Evolutionary conservation across 2,113 vertebrate species (phyloP), one percentile per base, ranked within the genome.

Genomic region (Gymnogyps californianus): DNA sequence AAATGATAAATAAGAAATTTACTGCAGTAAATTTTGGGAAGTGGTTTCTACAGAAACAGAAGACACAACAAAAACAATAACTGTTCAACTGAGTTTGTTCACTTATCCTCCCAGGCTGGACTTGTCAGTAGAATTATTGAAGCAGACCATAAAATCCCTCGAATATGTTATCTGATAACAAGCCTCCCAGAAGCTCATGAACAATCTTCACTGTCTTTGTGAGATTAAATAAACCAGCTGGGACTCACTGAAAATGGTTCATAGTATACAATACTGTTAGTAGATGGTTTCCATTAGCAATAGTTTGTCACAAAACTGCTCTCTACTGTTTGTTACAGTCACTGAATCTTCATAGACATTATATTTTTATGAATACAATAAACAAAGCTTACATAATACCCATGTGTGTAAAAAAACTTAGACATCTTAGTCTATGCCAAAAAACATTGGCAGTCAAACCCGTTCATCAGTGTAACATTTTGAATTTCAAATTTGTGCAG

Each of bases 61-160:
- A 55, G 69, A 47, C 46, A 57, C 28, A 79, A 52, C 32, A 87
- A 59, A 11, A 95, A 69, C 54, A 89, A 51, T 59, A 79, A 57
- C 13, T 72, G 42, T 77, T 96, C 58, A 65, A 29, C 40, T 40
- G 78, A 93, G 86, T 88, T 96, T 89, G 44, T 83, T 90, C 85
- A 58, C 46, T 94, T 87, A 87, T 72, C 49, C 36, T 97, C 71
- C 42, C 59, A 92, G 79, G 40, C 32, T 85, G 79, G 47, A 34
- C 74, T 95, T 96, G 83, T 95, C 96, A 87, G 74, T 74, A 75
- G 74, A 91, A 91, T 89, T 96, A 96, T 59, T 93, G 87, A 97
- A 96, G 74, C 83, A 92, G 46, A 79, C 87, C 46, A 32, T 92
- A 93, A 92, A 88, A 87, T 90, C 70, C 61, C 32, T 95, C 86